Conservation (phyloP, 2,113 vertebrate genomes). For the Nesospiza acunhae region DNA sequence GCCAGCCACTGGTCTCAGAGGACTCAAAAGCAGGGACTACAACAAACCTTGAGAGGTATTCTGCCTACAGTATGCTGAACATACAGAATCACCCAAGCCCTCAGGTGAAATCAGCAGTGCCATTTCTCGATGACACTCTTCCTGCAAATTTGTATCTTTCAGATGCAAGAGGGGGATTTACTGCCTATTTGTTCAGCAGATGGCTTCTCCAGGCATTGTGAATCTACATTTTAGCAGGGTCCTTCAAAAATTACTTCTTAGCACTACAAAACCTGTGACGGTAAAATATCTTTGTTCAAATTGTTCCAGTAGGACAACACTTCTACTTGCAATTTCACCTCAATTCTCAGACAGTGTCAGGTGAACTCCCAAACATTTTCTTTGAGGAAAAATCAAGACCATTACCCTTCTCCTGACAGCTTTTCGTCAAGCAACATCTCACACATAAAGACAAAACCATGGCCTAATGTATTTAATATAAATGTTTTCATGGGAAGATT, state of each 20-base stretch:
- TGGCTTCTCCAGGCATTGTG: not conserved
- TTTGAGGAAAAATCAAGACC: not conserved
- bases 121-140: not conserved
- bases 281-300: not conserved
- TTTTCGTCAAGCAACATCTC: not conserved
- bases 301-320: not conserved
- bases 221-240: not conserved
- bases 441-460: not conserved
- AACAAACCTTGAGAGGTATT: not conserved
- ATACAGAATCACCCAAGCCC: not conserved
- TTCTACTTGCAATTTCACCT: not conserved
- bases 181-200: not conserved
- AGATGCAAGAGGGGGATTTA: not conserved
- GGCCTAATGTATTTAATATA: not conserved
- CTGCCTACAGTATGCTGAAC: not conserved
- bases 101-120: not conserved
- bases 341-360: not conserved
- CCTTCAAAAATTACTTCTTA: not conserved
- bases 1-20: not conserved
- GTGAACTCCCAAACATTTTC: not conserved
- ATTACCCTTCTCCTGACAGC: not conserved
- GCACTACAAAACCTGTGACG: not conserved
- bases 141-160: not conserved
- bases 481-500: not conserved
- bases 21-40: not conserved